Evolutionary conservation across 2,888 invertebrate genomes (phyloP).

Genomic region (Polydrusus pterygomalis): DNA sequence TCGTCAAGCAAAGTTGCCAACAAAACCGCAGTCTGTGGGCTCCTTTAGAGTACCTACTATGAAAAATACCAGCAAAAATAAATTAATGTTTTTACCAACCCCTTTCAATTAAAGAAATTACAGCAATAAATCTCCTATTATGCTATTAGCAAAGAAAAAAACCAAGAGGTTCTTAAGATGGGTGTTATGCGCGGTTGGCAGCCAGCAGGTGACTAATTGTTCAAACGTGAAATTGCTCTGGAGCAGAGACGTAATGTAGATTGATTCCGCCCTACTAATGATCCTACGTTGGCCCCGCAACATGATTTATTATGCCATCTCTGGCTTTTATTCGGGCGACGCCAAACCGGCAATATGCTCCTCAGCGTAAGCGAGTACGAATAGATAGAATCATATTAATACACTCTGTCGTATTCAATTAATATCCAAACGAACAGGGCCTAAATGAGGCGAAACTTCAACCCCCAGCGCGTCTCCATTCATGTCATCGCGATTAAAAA

Average conservation of each 20-base stretch:
- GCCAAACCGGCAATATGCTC: slow-evolving; percentile 63
- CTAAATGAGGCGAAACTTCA: slow-evolving; percentile 70
- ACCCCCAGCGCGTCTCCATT: slow-evolving; percentile 69
- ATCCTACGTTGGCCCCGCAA: slow-evolving; percentile 58
- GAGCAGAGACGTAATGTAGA: slow-evolving; percentile 60
- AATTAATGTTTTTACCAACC: slow-evolving; percentile 16
- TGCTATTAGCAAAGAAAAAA: slow-evolving; percentile 43
- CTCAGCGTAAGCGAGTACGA: slow-evolving; percentile 57
- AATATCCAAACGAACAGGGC: slow-evolving; percentile 68
- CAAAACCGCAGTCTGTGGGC: too few relatives aligned
- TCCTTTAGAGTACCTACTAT: too few relatives aligned
- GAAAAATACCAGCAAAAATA: slow-evolving; percentile 6
- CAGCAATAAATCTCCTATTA: slow-evolving; percentile 41
- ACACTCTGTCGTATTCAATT: slow-evolving; percentile 71
- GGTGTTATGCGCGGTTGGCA: slow-evolving; percentile 52
- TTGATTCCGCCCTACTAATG: slow-evolving; percentile 62
- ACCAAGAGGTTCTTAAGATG: slow-evolving; percentile 33
- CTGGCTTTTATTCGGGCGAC: slow-evolving; percentile 59
- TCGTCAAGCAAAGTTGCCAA: too few relatives aligned
- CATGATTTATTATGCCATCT: slow-evolving; percentile 61
- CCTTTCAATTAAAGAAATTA: slow-evolving; percentile 30
- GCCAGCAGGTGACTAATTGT: slow-evolving; percentile 61
- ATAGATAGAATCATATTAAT: slow-evolving; percentile 70
- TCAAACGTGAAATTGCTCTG: slow-evolving; percentile 58
- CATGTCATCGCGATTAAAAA: slow-evolving; percentile 71